Base-by-base conservation (phyloP, 1,140 invertebrate genomes). In the Magallana ariakensis region DNA sequence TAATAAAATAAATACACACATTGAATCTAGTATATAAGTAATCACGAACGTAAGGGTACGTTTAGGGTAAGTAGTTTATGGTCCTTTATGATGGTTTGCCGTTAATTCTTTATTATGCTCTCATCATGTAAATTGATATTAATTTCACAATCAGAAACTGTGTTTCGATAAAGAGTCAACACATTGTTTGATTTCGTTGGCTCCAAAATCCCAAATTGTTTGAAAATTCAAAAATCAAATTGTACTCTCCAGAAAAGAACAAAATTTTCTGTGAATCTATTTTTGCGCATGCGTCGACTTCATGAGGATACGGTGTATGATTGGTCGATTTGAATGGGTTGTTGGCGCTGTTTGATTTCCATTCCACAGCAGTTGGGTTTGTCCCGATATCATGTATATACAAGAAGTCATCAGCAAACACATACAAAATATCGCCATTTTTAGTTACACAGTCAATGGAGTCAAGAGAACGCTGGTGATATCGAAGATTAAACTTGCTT, bases 261-360 rank as follows among this genome's bases (percentile, higher is more conserved):
- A 62, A 19, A 15, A 62, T 15, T 16, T 16, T 62, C 16, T 62
- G 58, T 19, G 58, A 62, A 62, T 62, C 15, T n/a, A 15, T 3
- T 16, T 62, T 62, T 16, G 16, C 58, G 15, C 58, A 62, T 62
- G 58, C 58, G 58, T 62, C 58, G 16, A 62, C 58, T 7, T 16
- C 8, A 62, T 62, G 58, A 62, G 58, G 58, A 19, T 19, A 19
- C 4, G 11, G 8, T 16, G 13, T 62, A 19, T 62, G 58, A n/a
- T 62, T 62, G 58, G 58, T 62, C 6, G 58, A 62, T 62, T 62
- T 62, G 19, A 62, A 62, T 62, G 58, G 58, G 5, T 62, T 62
- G 7, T 62, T 62, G 11, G 58, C 58, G 15, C 58, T 62, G 15
- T 62, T 62, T 62, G 58, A 62, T 62, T 62, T 62, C 58, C 58